Evolutionary conservation across 2,113 vertebrate genomes (phyloP), one percentile per base, ranked within the genome.

Genomic region (Zeus faber): DNA sequence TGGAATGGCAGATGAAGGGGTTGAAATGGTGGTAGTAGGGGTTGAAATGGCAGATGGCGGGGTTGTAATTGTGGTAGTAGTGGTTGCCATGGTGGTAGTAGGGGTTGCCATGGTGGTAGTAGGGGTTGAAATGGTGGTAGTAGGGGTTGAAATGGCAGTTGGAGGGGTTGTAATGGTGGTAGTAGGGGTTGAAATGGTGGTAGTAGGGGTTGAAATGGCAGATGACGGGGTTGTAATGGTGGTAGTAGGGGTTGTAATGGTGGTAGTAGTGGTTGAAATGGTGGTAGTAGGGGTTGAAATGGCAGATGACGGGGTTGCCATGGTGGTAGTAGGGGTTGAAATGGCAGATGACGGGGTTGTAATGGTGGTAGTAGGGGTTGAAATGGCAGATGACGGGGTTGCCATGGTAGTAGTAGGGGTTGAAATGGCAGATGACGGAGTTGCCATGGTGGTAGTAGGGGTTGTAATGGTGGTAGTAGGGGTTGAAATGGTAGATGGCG

Each of bases 401-500:
- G 1, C 10, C 4, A 5, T 16, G 6, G 23, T 27, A 10, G 17
- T 14, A 2, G 49, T 40, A 22, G 7, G 5, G 5, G 33, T 24
- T 10, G 23, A 6, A 33, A 47, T 26, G 24, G 18, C n/a, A 13
- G 50, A 25, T 4, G 13, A n/a, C 13, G 8, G 4, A 5, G 43
- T 7, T 2, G 11, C 1, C 13, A 33, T 20, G 7, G 31, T 13
- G 5, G 7, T 18, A 11, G 48, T 9, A 10, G 18, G 11, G 9
- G 23, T 6, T 14, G 26, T 17, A 2, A 7, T 52, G 2, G 4
- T 27, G 47, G 41, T 33, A 17, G 22, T 20, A 11, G 8, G 17
- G 50, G 58, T 39, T 18, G 25, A 16, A 24, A 54, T 8, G 4
- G 47, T 27, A 2, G 61, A 54, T 21, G 2, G 18, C 49, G 9